These are phyloP conservation scores for Gallirallus australis DNA, from an alignment of 2,797 vertebrate species.

Conservation along the genomic window DNA sequence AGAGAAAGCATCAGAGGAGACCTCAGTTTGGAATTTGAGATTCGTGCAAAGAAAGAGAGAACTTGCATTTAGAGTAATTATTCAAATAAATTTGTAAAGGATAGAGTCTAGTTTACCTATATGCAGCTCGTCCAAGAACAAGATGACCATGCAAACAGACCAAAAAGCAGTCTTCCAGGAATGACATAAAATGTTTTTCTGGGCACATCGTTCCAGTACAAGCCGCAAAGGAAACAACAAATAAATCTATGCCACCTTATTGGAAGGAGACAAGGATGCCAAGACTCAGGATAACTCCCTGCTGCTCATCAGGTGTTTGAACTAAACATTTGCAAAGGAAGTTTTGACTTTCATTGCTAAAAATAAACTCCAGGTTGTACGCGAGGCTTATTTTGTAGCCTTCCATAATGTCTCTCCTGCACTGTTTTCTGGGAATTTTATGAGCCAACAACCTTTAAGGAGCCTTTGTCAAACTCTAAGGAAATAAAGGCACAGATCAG, in stretches of 20 bases:
- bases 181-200: neutral
- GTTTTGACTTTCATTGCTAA: slow-evolving; percentile 58
- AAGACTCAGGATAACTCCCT: neutral
- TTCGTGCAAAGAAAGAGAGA: neutral
- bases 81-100: neutral
- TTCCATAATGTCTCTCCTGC: slow-evolving; percentile 1
- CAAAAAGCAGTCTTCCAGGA: neutral
- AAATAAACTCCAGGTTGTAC: slow-evolving; percentile 29
- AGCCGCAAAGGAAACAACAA: neutral
- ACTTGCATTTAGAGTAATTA: neutral
- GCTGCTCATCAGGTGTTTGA: slow-evolving; percentile 53
- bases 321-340: slow-evolving; percentile 61
- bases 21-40: neutral
- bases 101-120: neutral
- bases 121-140: neutral
- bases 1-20: neutral
- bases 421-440: neutral
- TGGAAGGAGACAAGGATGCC: neutral
- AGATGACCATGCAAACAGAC: neutral
- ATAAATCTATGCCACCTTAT: slow-evolving; percentile 1
- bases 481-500: neutral
- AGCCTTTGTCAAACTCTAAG: neutral
- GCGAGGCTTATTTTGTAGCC: neutral
- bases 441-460: neutral
- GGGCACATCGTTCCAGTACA: neutral